Evolutionary conservation across 2,113 vertebrate species (phyloP), one percentile per base, ranked within the genome.

Genomic region (Hippocampus zosterae): DNA sequence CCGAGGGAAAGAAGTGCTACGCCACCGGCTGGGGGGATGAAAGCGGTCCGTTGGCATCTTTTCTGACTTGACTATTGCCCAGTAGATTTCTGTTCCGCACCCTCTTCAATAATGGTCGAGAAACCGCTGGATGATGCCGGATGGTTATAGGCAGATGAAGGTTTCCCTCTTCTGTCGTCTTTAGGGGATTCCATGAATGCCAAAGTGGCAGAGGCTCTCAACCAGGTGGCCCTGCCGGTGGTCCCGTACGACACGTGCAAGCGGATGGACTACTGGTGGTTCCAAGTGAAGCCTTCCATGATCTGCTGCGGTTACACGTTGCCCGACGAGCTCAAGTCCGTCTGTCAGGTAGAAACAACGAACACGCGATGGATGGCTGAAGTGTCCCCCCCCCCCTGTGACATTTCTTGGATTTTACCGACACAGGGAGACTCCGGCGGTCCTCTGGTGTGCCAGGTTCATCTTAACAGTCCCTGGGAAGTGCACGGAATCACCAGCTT

Each of bases 11-110:
- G 74, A 85, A 80, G 66, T 92, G 92, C 87, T 92, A 91, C 10
- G 89, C 92, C 57, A 90, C 87, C 0, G 92, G 93, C 81, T 93
- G 92, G 92, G 91, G 92, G 33, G 92, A 93, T 65, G 91, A 93
- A 76, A 93, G 89, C 0, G 88, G 89, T 89, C 12, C 5, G 63
- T 60, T 44, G 13, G 42, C 10, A 13, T 44, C 13, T 44, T 12
- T 44, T 44, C 42, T 44, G 42, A 44, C 42, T 10, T 10, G 41
- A 42, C 41, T 12, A 13, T 13, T 44, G 42, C 42, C 42, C 13
- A 13, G 42, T 44, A 13, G 42, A 3, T 12, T 44, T 44, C 11
- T 1, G 33, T 37, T 37, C 33, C 33, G 33, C 33, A 37, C 5
- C 33, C 0, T 37, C 33, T 5, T 37, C 33, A 5, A 46, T 0